Conservation (phyloP, 2,888 invertebrate genomes). For the Agrenia bidenticulata region DNA sequence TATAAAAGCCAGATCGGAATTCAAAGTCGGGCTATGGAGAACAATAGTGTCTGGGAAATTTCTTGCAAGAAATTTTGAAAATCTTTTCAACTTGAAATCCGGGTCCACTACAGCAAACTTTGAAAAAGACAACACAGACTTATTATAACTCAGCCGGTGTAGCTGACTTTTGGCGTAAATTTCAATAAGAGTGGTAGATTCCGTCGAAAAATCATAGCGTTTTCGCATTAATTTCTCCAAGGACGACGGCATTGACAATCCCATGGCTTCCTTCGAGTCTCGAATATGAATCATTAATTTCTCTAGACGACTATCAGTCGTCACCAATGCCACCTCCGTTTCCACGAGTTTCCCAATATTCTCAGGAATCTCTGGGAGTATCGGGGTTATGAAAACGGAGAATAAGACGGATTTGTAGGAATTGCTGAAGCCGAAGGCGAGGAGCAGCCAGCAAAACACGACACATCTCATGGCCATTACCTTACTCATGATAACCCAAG, state of each 20-base stretch:
- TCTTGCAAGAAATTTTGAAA: background rate
- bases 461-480: background rate
- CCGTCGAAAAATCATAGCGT: background rate
- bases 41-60: background rate
- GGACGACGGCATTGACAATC: background rate
- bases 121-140: background rate
- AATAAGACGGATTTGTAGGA: slow-evolving; percentile 1
- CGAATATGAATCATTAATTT: background rate
- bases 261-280: background rate
- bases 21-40: background rate
- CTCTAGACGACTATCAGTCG: background rate
- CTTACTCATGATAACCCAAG: background rate
- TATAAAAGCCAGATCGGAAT: background rate
- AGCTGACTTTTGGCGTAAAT: background rate
- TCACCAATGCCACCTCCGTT: background rate
- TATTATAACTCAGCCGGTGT: background rate
- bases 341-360: background rate
- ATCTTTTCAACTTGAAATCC: background rate
- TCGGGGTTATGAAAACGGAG: background rate
- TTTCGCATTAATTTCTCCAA: background rate
- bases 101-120: background rate
- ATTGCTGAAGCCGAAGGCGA: background rate
- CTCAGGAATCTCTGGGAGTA: background rate
- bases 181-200: background rate
- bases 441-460: background rate